phyloP scores from a whole-genome alignment of 2,797 vertebrate species.

The Valencia hispanica region DNA sequence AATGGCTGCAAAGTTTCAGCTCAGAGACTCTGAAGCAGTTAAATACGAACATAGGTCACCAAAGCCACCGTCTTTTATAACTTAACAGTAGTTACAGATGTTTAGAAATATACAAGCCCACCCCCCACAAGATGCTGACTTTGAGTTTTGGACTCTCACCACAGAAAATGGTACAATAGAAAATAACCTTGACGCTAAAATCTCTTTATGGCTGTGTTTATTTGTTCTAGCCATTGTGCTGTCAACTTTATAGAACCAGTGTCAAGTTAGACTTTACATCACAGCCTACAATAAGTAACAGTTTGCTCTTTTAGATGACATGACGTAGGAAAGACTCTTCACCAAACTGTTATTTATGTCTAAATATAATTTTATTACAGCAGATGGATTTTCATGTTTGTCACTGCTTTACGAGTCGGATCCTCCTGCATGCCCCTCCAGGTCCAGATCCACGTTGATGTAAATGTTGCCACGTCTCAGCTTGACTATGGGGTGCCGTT shows the following conservation, averaged over 20 bases:
- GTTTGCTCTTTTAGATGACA: neutral
- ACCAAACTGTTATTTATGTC: neutral
- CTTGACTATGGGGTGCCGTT: no score
- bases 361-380: neutral
- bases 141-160: neutral
- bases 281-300: neutral
- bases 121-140: neutral
- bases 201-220: neutral
- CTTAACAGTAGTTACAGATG: neutral
- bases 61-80: neutral
- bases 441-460: neutral
- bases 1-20: neutral
- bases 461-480: constrained; percentile 18
- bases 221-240: neutral
- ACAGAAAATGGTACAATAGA: neutral
- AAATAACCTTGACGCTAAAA: neutral
- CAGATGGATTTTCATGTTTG: neutral
- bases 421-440: neutral
- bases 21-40: neutral
- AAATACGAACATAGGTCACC: neutral
- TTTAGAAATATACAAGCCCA: neutral
- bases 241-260: neutral
- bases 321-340: neutral
- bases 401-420: neutral
- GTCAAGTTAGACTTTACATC: neutral